These are phyloP conservation scores for Passer domesticus DNA, from an alignment of 2,113 vertebrate genomes.

Conservation along the genomic window DNA sequence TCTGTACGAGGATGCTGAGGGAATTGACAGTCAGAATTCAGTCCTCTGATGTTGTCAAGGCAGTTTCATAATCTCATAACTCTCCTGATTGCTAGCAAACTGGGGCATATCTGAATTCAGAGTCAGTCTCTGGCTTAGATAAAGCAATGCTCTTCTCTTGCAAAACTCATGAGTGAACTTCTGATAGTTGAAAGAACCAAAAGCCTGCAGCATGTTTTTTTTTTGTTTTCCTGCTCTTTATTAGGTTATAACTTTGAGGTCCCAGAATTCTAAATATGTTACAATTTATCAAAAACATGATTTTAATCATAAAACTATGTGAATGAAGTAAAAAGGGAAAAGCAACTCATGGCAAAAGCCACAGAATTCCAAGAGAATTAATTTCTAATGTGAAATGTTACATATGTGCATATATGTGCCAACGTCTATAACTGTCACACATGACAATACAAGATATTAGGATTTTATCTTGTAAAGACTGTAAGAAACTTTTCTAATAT, in stretches of 20 bases:
- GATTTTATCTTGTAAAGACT: background rate
- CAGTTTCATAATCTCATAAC: background rate
- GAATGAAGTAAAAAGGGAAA: background rate
- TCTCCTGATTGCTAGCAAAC: background rate
- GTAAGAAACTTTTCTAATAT: background rate
- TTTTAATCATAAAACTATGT: background rate
- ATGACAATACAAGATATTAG: background rate
- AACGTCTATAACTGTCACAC: background rate
- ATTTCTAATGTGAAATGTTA: background rate
- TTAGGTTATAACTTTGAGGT: background rate
- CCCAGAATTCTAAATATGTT: background rate
- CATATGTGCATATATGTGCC: background rate
- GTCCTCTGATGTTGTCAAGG: background rate
- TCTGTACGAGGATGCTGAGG: background rate
- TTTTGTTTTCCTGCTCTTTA: background rate
- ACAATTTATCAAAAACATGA: background rate
- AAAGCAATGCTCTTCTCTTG: background rate
- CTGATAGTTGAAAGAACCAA: background rate
- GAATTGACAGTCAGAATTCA: background rate
- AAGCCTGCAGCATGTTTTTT: background rate
- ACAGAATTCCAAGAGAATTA: background rate
- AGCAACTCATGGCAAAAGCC: background rate
- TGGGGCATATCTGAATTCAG: background rate
- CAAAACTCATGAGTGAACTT: background rate
- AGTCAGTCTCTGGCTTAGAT: background rate